Percentiles rank a stretch among this genome's conserved stretches.
These are phyloP conservation scores for Amitus sp. DNA, from an alignment of 2,888 invertebrate genomes.

Conservation along the genomic window DNA sequence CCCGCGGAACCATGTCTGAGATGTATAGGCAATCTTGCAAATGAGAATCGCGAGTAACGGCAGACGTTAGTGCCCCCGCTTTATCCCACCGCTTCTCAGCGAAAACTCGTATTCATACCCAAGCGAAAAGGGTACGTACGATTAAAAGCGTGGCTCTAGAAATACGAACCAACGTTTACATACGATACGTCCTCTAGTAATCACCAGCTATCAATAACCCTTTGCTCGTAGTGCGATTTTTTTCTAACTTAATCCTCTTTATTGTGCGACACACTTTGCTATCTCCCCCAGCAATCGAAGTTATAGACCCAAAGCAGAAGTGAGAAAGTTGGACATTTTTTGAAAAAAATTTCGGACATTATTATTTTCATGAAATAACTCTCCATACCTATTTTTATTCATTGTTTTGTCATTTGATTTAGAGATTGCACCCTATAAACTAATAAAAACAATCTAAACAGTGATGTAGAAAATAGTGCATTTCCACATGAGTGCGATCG, in stretches of 20 bases:
- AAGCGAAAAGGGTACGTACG: constrained; percentile 39
- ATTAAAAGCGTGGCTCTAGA: constrained; percentile 27
- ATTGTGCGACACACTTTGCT: too few species aligned
- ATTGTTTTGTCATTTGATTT: too few species aligned
- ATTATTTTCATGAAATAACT: too few species aligned
- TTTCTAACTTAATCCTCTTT: constrained; percentile 35
- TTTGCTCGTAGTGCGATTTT: constrained; percentile 29
- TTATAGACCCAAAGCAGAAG: too few species aligned
- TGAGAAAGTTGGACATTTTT: too few species aligned
- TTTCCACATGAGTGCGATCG: too few species aligned
- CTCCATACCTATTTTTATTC: too few species aligned
- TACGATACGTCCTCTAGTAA: constrained; percentile 51
- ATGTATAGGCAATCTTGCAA: constrained; percentile 64
- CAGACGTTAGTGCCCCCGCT: constrained; percentile 58
- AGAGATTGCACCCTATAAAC: too few species aligned
- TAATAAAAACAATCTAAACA: too few species aligned
- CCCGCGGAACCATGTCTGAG: constrained; percentile 52
- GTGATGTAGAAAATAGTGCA: too few species aligned
- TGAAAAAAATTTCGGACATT: too few species aligned
- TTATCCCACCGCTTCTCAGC: constrained; percentile 36
- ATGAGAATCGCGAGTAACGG: constrained; percentile 64
- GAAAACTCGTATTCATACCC: constrained; percentile 38
- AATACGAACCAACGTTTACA: constrained; percentile 41
- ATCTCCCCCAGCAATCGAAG: too few species aligned
- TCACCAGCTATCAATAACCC: constrained; percentile 47